Conservation (phyloP, 2,888 invertebrate species). For the Synanthedon tipuliformis region DNA sequence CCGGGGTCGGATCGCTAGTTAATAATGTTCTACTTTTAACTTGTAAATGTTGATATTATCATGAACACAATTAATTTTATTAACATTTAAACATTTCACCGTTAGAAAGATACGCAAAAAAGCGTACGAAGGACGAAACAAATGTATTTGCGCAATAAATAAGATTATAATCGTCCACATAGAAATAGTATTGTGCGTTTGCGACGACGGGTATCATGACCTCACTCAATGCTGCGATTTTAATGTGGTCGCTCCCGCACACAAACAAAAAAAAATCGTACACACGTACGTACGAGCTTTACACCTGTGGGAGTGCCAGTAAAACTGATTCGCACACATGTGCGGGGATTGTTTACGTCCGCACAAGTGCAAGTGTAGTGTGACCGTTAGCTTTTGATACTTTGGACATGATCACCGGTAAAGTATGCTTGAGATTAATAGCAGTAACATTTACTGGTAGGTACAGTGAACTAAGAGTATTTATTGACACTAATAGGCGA, state of each 20-base stretch:
- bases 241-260: not conserved
- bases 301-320: not conserved
- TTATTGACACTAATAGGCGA: too few relatives aligned
- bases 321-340: not conserved
- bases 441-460: too few relatives aligned
- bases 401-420: not conserved
- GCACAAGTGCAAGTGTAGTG: slow-evolving; percentile 1
- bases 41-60: too few relatives aligned
- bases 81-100: too few relatives aligned
- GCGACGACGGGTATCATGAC: not conserved
- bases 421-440: too few relatives aligned
- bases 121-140: too few relatives aligned
- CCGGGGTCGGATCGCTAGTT: too few relatives aligned
- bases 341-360: not conserved
- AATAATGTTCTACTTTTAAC: too few relatives aligned
- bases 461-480: too few relatives aligned
- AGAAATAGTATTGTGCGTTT: not conserved
- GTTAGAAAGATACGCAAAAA: too few relatives aligned
- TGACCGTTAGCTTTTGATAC: not conserved
- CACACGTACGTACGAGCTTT: not conserved
- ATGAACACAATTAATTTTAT: too few relatives aligned
- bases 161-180: not conserved
- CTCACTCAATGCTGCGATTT: not conserved
- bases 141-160: not conserved
- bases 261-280: not conserved